Base-by-base conservation (phyloP, 2,888 invertebrate genomes). In the Chaetogeoica ovagalla region DNA sequence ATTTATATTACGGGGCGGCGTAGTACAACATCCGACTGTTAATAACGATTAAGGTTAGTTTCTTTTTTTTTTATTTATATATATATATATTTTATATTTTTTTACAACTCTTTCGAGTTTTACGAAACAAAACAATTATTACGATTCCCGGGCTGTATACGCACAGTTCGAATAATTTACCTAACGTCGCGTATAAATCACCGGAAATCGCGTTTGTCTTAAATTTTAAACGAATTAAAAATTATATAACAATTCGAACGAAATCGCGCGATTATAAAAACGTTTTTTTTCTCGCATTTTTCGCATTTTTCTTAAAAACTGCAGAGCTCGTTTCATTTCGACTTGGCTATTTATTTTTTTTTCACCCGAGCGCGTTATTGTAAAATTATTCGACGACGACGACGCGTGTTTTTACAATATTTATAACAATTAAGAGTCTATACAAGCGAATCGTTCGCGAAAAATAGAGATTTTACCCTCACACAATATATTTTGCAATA, bases 1-100 rank as follows among this genome's bases (percentile, higher is more conserved):
- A 59, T 75, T 75, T 75, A 68, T 59, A 75, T 59, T 57, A 66
- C 66, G 8, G 17, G 17, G 4, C 30, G 19, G 39, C 65, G 39
- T 59, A 66, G 39, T 59, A 66, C 75, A 30, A 13, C 75, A 30
- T 75, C 57, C 57, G 43, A 65, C 75, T 66, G 74, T 75, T 75
- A 68, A 75, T 75, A 75, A 75, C 75, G 66, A 74, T 74, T 74
- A 74, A 65, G 74, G 74, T 65, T 68, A n/a, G 23, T 19, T 75
- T 75, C 39, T 57, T 75, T 66, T 21, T 39, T 23, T 66, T 57
- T 57, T 57, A 74, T n/a, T n/a, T n/a, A 43, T 59, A 59, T 59
- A 59, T 23, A n/a, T n/a, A n/a, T n/a, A n/a, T n/a, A n/a, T n/a
- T n/a, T n/a, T n/a, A n/a, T n/a, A n/a, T n/a, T n/a, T n/a, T n/a